Evolutionary conservation across 2,888 invertebrate genomes (phyloP).

Genomic region (Heliconius erato): DNA sequence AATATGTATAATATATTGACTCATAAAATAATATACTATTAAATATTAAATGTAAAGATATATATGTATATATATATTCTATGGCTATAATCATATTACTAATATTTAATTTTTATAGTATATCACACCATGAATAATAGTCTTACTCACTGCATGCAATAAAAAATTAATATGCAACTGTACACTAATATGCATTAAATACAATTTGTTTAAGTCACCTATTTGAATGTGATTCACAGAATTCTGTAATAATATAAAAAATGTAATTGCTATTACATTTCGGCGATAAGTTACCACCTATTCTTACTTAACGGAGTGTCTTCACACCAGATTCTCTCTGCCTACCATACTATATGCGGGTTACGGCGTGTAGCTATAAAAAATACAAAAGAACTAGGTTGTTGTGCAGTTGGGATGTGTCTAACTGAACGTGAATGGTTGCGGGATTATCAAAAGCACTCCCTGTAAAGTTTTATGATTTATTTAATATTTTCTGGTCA

Average conservation of each 20-base stretch:
- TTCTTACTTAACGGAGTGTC: too few species aligned
- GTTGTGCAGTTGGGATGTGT: too few species aligned
- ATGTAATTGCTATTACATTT: too few species aligned
- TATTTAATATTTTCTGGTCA: background rate
- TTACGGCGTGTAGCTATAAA: too few species aligned
- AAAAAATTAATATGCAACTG: conserved; percentile 64
- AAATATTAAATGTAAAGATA: background rate
- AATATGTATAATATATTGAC: background rate
- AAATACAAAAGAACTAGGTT: background rate
- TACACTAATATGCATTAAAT: conserved; percentile 61
- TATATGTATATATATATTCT: background rate
- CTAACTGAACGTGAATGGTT: background rate
- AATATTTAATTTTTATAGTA: conserved; percentile 23
- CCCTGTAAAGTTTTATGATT: background rate
- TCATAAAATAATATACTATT: background rate
- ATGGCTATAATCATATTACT: background rate
- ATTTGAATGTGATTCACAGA: conserved; percentile 55
- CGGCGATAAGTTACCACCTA: too few species aligned
- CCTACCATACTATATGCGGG: too few species aligned
- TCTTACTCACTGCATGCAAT: conserved; percentile 65
- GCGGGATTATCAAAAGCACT: conserved; percentile 9
- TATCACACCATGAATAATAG: conserved; percentile 57
- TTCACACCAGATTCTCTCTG: too few species aligned
- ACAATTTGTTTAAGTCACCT: conserved; percentile 56
- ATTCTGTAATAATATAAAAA: conserved; percentile 26